phyloP scores from a whole-genome alignment of 2,113 vertebrate species.

The Melanostigma gelatinosum region DNA sequence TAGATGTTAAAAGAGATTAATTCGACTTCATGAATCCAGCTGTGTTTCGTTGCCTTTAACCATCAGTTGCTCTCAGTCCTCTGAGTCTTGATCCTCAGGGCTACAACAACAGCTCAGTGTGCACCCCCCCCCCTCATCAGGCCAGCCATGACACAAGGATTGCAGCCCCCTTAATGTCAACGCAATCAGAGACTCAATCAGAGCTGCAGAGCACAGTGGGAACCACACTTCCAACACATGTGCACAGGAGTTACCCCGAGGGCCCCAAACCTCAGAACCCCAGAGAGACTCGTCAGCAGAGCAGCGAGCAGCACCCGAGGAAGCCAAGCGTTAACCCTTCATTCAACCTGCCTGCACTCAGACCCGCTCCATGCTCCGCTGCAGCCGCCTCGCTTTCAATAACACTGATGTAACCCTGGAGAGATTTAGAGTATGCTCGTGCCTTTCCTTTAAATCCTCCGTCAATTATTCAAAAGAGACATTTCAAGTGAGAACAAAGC shows the following conservation, averaged over 20 bases:
- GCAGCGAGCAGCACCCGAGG: slow-evolving; percentile 45
- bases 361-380: no score
- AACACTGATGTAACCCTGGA: slow-evolving; percentile 40
- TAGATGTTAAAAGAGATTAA: background rate
- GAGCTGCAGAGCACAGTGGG: slow-evolving; percentile 50
- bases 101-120: slow-evolving; percentile 53
- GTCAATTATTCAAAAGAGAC: slow-evolving; percentile 57
- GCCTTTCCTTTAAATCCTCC: slow-evolving; percentile 37
- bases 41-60: slow-evolving; percentile 9
- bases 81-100: background rate
- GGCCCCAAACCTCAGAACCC: slow-evolving; percentile 68
- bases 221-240: slow-evolving; percentile 60
- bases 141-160: slow-evolving; percentile 47
- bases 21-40: background rate
- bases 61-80: slow-evolving; percentile 51
- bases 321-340: slow-evolving; percentile 45
- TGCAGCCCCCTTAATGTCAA: slow-evolving; percentile 54
- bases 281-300: slow-evolving; percentile 37
- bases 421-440: slow-evolving; percentile 55
- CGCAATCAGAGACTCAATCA: slow-evolving; percentile 71
- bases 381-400: slow-evolving; percentile 28
- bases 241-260: slow-evolving; percentile 47
- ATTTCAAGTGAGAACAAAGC: slow-evolving; percentile 60
- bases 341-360: slow-evolving; percentile 40
- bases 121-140: slow-evolving; percentile 45